Base-by-base conservation (phyloP, 2,888 invertebrate genomes). In the Pantelozetes paolii region DNA sequence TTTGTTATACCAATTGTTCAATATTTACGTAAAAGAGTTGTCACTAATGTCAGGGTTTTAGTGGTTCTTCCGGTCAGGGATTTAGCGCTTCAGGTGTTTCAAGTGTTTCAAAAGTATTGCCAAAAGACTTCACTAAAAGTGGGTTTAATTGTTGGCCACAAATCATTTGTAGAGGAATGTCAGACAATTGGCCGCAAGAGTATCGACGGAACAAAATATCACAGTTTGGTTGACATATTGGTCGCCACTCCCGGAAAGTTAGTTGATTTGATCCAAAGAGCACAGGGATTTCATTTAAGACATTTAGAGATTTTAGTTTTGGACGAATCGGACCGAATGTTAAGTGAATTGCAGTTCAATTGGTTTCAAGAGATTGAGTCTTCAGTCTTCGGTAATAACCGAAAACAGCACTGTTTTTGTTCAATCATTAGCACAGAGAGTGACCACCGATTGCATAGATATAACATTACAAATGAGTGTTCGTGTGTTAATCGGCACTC, bases 241-340 rank as follows among this genome's bases (percentile, higher is more conserved):
- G 82, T 86, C 20, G 82, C 85, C 5, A 86, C 86, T 9, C 85
- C 85, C 8, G 85, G 85, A 15, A 79, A 85, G 57, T 80, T 86
- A 20, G 82, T 85, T 8, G 85, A 86, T 77, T 85, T 86, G 76
- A 81, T 86, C 67, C 80, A 81, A 50, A 80, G 80, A 57, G 83
- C 82, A 9, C 76, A 79, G 76, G 80, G 79, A 74, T 77, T 81
- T 76, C 59, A 74, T 69, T 76, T 81, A 48, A 72, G 75, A 23
- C 74, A 78, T 36, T 75, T 81, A 15, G 86, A 88, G 80, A 94
- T 90, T 83, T 84, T 95, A 59, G 88, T 99, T 0, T 91, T 99
- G 74, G 99, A 99, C 83, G 99, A 99, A 85, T 99, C 99, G 8
- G 99, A 99, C 84, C 87, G 94, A 78, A 90, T 96, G 78, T 89